Base-by-base conservation (phyloP, 2,797 vertebrate species). In the Simalia tracyae region DNA sequence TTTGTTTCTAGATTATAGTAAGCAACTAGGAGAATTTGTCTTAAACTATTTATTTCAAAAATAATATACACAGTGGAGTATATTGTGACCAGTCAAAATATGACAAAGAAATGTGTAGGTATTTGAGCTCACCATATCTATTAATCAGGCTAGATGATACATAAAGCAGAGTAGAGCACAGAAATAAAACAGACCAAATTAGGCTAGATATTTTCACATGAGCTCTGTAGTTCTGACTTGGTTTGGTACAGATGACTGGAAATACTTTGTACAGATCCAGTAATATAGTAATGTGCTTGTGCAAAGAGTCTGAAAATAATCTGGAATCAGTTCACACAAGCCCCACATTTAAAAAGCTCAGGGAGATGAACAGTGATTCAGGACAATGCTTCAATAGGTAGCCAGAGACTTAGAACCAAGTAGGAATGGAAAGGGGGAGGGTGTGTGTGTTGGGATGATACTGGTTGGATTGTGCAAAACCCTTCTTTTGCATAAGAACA, bases 101-200 rank as follows among this genome's bases (percentile, higher is more conserved):
- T 81, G 3, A 8, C 36, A 81, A 76, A 54, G 50, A 54, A 54
- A 46, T 46, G 19, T 81, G 19, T 19, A 81, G 19, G 9, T 81
- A 46, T 81, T 76, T 76, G 15, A 42, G 46, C 72, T 81, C 36
- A 81, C 19, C 36, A 81, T 46, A 81, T 42, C 9, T 81, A 81
- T 46, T 46, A 46, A 81, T 46, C 19, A 46, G 36, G 11, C 19
- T 46, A 81, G 19, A 81, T 10, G 36, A 24, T 17, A 22, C 31
- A 46, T 46, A 24, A 81, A 46, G 10, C 72, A 76, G 36, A 92
- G 93, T 93, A 36, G 72, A 24, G 1, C 84, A 26, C 26, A 54
- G 31, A 54, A 90, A 92, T 94, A 87, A 89, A 57, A 94, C 94
- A 60, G 9, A 68, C 88, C 84, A 86, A 76, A 64, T 92, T 84